phyloP scores from a whole-genome alignment of 1,140 invertebrate species.

The Dreissena polymorpha region DNA sequence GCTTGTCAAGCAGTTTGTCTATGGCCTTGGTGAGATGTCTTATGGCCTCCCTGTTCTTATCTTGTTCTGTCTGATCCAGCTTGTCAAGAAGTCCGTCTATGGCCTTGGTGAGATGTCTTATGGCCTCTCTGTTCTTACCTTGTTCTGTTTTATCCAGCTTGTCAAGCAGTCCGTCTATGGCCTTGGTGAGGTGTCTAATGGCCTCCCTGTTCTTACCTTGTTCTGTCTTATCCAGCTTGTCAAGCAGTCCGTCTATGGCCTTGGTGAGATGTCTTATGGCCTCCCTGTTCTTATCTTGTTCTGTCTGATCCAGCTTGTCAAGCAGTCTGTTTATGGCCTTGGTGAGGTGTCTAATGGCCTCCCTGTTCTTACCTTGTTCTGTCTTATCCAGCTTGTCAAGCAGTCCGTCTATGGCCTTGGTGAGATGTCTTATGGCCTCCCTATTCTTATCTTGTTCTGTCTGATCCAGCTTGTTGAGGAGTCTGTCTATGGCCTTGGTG shows the following conservation, averaged over 20 bases:
- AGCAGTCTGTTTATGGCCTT: conserved; percentile 62
- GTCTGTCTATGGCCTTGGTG: conserved; percentile 58
- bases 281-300: conserved; percentile 65
- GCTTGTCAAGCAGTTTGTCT: conserved; percentile 62
- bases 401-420: conserved; percentile 60
- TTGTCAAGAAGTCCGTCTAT: conserved; percentile 64
- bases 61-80: conserved; percentile 67
- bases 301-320: conserved; percentile 65
- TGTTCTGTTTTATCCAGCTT: conserved; percentile 68
- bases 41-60: conserved; percentile 62
- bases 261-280: conserved; percentile 60
- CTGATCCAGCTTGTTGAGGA: conserved; percentile 66
- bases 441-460: conserved; percentile 67
- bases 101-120: conserved; percentile 60
- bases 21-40: conserved; percentile 60
- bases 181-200: conserved; percentile 59
- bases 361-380: conserved; percentile 65
- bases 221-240: conserved; percentile 66
- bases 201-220: conserved; percentile 65
- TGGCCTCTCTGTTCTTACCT: conserved; percentile 65
- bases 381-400: conserved; percentile 67
- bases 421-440: conserved; percentile 60
- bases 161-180: conserved; percentile 62
- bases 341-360: conserved; percentile 61
- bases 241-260: conserved; percentile 62